Base-by-base conservation (phyloP, 2,888 invertebrate genomes). In the Spilarctia lutea region DNA sequence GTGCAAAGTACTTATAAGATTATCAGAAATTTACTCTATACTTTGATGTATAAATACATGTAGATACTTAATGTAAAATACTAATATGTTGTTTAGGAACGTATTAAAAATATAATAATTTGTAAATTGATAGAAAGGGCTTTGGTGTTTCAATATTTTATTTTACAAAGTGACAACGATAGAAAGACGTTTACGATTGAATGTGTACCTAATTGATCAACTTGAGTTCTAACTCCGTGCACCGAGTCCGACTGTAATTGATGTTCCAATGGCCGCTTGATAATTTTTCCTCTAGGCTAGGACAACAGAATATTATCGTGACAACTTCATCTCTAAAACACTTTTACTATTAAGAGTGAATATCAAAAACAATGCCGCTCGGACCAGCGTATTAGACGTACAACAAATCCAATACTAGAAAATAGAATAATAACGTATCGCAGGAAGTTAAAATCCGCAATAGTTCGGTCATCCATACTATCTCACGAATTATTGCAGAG, bases 361-460 rank as follows among this genome's bases (percentile, higher is more conserved):
- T 7, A 60, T 27, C 18, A 18, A 39, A 60, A 60, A 16, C 27
- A 20, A 13, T 16, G 6, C 18, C 24, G 3, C 33, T 35, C 8
- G 11, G 11, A 39, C 24, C 30, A 18, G 27, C 42, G 24, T 24
- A 68, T 24, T 30, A n/a, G 33, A 39, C 42, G 60, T 45, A 3
- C 73, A 30, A 8, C 39, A 63, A 42, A 65, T 18, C 10, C 35
- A 67, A 68, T 52, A 60, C 67, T 71, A 63, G 66, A 66, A 42
- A 68, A 65, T n/a, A 69, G 16, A 16, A 65, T 20, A 68, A 63
- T 76, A 79, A 75, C 79, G 68, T 71, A 78, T 74, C 73, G 76
- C 76, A 83, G 77, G 72, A 80, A 78, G 79, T 71, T 74, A 77
- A 80, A 80, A 77, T 70, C 75, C 71, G 68, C 73, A 73, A 69